Evolutionary conservation across 37 sponge, comb jelly and placozoan species (phyloP).

Genomic region (Bolinopsis microptera): DNA sequence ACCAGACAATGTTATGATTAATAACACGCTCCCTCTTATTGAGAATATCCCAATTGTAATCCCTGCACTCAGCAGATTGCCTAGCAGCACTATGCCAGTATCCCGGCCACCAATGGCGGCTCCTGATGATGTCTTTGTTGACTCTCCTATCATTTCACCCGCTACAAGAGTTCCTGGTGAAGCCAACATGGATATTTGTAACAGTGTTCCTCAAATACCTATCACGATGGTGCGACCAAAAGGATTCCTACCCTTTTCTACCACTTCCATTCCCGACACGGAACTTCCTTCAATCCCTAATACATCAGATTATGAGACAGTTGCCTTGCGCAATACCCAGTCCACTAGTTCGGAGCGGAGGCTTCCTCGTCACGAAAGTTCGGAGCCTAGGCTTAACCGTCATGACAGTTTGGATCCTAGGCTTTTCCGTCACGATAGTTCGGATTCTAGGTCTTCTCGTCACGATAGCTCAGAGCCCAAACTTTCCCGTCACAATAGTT

Average conservation of each 20-base stretch:
- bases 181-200: neutral
- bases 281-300: neutral
- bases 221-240: neutral
- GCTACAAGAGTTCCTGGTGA: neutral
- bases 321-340: neutral
- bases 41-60: neutral
- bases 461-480: too few relatives aligned
- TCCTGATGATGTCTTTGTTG: neutral
- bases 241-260: neutral
- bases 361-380: neutral
- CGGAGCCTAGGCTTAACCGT: neutral
- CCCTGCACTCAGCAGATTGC: neutral
- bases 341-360: neutral
- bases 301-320: neutral
- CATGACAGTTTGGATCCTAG: neutral
- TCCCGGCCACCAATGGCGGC: neutral
- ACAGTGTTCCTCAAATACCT: neutral
- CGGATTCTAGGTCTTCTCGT: neutral
- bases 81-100: neutral
- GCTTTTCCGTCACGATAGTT: neutral
- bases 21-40: neutral
- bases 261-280: neutral
- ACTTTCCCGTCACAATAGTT: neutral
- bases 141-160: neutral
- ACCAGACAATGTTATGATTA: neutral